phyloP scores from a whole-genome alignment of 2,113 vertebrate species.

The Colaptes auratus region DNA sequence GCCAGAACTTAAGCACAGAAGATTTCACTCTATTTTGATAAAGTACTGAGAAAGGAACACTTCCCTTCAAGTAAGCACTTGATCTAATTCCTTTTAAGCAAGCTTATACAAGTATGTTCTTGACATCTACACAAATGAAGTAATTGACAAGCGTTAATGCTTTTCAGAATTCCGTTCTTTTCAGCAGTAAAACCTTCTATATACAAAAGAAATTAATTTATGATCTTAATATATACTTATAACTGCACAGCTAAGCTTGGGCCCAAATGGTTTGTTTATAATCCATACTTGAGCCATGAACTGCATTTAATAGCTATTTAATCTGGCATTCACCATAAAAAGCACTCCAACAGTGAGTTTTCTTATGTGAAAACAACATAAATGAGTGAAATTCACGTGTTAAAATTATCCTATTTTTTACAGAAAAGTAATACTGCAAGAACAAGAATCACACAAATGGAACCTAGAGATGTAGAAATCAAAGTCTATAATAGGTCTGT shows the following conservation, averaged over 20 bases:
- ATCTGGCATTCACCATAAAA: neutral
- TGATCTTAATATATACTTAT: neutral
- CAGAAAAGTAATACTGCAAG: neutral
- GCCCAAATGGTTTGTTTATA: neutral
- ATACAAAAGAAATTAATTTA: neutral
- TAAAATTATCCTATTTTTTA: neutral
- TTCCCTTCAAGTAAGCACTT: neutral
- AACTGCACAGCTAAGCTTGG: neutral
- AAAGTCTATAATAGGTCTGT: no score
- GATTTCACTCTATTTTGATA: neutral
- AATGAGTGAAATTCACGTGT: neutral
- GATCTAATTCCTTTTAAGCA: neutral
- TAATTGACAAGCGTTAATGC: neutral
- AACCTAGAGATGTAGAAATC: no score
- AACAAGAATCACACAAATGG: neutral
- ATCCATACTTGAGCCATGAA: neutral
- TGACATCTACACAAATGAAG: neutral
- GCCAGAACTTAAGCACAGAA: neutral
- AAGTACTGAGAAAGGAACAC: neutral
- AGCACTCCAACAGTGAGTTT: neutral
- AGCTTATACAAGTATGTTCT: neutral
- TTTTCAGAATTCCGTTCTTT: neutral
- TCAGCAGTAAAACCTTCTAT: neutral
- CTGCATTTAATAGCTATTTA: neutral
- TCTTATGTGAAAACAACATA: neutral